These are phyloP conservation scores for Todiramphus chloris DNA, from an alignment of 2,113 vertebrate species.

Conservation along the genomic window DNA sequence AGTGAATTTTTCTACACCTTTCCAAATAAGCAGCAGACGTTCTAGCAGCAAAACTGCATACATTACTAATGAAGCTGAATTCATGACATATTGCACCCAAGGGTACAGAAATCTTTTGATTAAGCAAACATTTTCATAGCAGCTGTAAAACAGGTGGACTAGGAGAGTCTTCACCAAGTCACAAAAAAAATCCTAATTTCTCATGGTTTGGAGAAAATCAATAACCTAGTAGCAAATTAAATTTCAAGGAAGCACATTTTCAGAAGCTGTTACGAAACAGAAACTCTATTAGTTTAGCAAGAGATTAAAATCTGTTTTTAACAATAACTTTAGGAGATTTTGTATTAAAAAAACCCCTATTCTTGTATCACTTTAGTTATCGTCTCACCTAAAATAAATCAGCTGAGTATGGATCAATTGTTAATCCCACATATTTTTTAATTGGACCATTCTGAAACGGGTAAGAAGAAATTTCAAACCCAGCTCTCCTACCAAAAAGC, in stretches of 20 bases:
- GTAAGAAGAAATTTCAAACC: neutral
- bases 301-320: neutral
- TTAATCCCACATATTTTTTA: neutral
- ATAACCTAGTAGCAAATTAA: neutral
- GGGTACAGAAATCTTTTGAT: slow-evolving; percentile 20
- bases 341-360: neutral
- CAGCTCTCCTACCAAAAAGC: neutral
- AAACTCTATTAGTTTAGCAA: neutral
- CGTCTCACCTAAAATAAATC: neutral
- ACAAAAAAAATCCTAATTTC: neutral
- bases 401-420: neutral
- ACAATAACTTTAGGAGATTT: neutral
- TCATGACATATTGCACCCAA: slow-evolving; percentile 42
- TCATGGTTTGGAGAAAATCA: neutral
- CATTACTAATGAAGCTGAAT: slow-evolving; percentile 34
- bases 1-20: slow-evolving; percentile 22
- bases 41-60: neutral
- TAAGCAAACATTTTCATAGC: slow-evolving; percentile 34
- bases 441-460: neutral
- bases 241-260: neutral
- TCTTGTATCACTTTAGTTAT: neutral
- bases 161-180: neutral
- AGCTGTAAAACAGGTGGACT: neutral
- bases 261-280: neutral
- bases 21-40: slow-evolving; percentile 32